Evolutionary conservation across 2,113 vertebrate genomes (phyloP).

Genomic region (Rattus rattus): DNA sequence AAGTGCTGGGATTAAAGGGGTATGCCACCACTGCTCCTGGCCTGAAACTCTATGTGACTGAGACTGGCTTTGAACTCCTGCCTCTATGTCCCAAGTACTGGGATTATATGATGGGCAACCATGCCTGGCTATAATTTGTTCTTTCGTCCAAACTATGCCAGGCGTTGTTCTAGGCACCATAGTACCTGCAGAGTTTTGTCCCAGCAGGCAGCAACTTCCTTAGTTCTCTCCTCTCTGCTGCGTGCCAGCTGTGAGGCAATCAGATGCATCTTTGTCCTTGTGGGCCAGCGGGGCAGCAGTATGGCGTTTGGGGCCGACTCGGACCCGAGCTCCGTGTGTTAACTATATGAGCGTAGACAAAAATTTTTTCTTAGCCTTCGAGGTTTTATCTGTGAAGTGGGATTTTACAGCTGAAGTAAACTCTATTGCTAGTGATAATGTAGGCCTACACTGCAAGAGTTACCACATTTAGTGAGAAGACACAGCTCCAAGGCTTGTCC

Average conservation of each 20-base stretch:
- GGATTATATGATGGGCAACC: background rate
- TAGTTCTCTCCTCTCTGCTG: background rate
- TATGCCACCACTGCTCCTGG: too few relatives aligned
- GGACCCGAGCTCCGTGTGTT: background rate
- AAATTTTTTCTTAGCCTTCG: slow-evolving; percentile 4
- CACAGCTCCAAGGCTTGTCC: background rate
- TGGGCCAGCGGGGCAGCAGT: background rate
- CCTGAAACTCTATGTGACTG: background rate
- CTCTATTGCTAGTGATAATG: background rate
- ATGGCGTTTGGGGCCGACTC: background rate
- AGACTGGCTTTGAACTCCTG: background rate
- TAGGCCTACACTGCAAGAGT: background rate
- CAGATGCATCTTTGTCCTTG: background rate
- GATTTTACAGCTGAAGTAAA: slow-evolving; percentile 12
- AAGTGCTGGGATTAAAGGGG: background rate
- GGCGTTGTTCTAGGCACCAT: background rate
- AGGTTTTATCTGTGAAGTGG: background rate
- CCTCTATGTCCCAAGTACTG: background rate
- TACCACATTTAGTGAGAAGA: background rate
- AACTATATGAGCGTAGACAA: background rate
- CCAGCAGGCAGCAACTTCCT: background rate
- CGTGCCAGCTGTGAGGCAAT: background rate
- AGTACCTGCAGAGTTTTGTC: background rate
- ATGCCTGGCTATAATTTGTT: background rate
- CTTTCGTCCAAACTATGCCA: background rate